Evolutionary conservation across 2,113 vertebrate species (phyloP), one percentile per base, ranked within the genome.

Genomic region (Asarcornis scutulata): DNA sequence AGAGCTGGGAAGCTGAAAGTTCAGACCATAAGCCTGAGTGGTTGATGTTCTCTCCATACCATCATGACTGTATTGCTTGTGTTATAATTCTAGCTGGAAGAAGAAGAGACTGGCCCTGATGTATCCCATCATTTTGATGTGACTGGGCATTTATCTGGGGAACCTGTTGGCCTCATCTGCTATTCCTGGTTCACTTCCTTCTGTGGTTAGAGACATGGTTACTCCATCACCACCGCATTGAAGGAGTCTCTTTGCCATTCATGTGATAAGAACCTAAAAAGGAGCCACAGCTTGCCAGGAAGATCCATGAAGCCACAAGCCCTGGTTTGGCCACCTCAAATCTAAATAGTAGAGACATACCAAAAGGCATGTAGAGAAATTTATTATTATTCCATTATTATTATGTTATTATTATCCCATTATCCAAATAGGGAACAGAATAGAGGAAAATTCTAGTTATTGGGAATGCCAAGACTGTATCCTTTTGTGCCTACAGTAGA

Each of bases 51-150:
- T 67, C 11, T 13, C 58, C 40, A 48, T 32, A 58, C 4, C 17
- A 22, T 62, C 0, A 0, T 55, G 58, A n/a, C 40, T 63, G 7
- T 14, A 22, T 3, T 67, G 40, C 1, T 29, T 53, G 2, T 2
- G 23, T 42, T 73, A 14, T 17, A 58, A 60, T 29, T n/a, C 10
- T 38, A 26, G 4, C 11, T 20, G 13, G 22, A 69, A 72, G 12
- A 66, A 10, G 11, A 81, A 26, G 29, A 53, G 59, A 73, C 66
- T 17, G 29, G 12, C 7, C 74, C 31, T 74, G 29, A 15, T 20
- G n/a, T 2, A 15, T 36, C 21, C 11, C 3, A 11, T 27, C 53
- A 46, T 12, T 66, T 53, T 44, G 21, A 52, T 55, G 9, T 9
- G 21, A 50, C 48, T 77, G n/a, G 36, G 9, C 40, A 23, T 25